These are phyloP conservation scores for Pheosia tremula DNA, from an alignment of 2,888 invertebrate species.

Conservation along the genomic window DNA sequence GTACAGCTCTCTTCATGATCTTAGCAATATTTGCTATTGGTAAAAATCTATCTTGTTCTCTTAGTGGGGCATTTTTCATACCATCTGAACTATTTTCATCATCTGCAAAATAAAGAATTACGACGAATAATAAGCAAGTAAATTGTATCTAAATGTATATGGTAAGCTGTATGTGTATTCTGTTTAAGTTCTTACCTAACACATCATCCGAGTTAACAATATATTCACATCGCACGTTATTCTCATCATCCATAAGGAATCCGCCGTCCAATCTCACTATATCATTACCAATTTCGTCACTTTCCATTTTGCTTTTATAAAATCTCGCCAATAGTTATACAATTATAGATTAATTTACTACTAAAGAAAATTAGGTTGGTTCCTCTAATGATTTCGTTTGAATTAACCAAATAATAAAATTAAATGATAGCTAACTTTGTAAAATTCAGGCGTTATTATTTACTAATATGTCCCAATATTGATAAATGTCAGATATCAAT, in stretches of 20 bases:
- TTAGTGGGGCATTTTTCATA: conserved; percentile 88
- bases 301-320: background rate
- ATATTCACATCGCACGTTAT: conserved; percentile 6
- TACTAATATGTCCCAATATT: no score
- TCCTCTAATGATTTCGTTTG: no score
- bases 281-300: conserved; percentile 1
- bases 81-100: conserved; percentile 91
- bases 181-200: background rate
- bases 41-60: conserved; percentile 97
- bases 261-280: conserved; percentile 3
- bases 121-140: no score
- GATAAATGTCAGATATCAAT: no score
- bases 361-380: no score
- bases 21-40: conserved; percentile 99
- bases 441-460: no score
- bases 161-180: no score
- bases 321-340: background rate
- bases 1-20: conserved; percentile 99
- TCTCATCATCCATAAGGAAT: conserved; percentile 4
- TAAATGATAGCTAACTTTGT: no score
- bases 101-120: conserved; percentile 46
- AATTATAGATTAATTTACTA: no score
- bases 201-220: background rate
- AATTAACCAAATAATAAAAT: no score
- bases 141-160: no score